Conservation (phyloP, 2,797 vertebrate genomes). For the Delichon dasypus region DNA sequence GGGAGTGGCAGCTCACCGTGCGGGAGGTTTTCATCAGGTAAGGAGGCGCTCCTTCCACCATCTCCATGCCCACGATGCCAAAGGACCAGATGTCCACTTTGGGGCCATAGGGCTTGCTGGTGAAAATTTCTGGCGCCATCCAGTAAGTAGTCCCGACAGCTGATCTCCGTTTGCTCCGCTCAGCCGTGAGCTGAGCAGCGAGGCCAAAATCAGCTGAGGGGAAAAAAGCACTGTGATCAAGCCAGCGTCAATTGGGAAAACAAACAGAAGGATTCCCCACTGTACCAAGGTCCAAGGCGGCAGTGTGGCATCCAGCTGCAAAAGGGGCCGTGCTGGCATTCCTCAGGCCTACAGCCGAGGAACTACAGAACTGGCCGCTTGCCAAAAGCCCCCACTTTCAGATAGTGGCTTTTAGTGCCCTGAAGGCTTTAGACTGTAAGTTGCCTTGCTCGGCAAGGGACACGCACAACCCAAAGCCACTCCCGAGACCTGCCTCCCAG, state of each 20-base stretch:
- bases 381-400: background rate
- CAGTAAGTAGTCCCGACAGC: background rate
- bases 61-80: background rate
- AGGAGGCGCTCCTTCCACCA: background rate
- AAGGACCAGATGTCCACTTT: background rate
- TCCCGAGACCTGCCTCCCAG: background rate
- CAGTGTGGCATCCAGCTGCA: background rate
- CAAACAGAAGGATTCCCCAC: background rate
- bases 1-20: background rate
- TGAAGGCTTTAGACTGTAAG: background rate
- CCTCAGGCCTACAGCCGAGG: background rate
- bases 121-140: background rate
- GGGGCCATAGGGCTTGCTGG: background rate
- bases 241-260: background rate
- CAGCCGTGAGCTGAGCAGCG: background rate
- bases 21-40: background rate
- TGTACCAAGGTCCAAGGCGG: no score
- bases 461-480: background rate
- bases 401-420: background rate
- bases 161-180: background rate
- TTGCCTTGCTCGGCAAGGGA: background rate
- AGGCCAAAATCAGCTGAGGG: background rate
- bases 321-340: background rate
- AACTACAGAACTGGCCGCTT: rapidly evolving
- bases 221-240: background rate